A percentile compares a stretch with the other conserved stretches of the same genome.
Conservation (phyloP, 2,888 invertebrate genomes). For the Hydriomena furcata region DNA sequence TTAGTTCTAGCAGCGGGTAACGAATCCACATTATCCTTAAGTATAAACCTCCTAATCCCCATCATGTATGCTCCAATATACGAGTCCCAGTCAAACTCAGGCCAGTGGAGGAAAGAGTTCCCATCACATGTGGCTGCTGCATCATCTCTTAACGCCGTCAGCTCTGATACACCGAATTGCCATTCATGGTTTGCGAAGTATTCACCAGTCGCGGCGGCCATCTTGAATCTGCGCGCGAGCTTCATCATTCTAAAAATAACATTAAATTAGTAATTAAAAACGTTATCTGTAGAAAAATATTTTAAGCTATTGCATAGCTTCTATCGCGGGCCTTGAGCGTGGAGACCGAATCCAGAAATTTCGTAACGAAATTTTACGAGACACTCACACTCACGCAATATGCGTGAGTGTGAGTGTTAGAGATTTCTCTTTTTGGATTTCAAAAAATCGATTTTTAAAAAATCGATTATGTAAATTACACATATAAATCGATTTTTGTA, state of each 20-base stretch:
- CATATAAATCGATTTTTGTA: no score
- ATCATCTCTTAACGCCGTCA: conserved; percentile 82
- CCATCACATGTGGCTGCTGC: conserved; percentile 79
- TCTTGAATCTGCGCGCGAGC: conserved; percentile 90
- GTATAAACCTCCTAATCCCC: conserved; percentile 92
- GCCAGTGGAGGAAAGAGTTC: conserved; percentile 85
- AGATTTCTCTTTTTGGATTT: no score
- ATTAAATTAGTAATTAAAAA: no score
- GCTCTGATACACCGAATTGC: conserved; percentile 88
- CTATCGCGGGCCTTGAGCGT: no score
- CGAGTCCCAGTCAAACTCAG: conserved; percentile 88
- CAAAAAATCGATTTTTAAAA: no score
- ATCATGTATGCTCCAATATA: conserved; percentile 92
- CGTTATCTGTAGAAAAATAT: no score
- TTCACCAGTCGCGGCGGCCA: conserved; percentile 90
- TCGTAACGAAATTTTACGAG: no score
- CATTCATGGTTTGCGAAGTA: conserved; percentile 95
- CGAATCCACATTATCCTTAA: conserved; percentile 89
- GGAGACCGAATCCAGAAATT: no score
- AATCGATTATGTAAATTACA: no score
- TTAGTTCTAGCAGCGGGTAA: conserved; percentile 86
- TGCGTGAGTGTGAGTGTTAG: no score
- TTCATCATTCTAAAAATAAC: conserved; percentile 90
- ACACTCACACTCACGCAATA: no score
- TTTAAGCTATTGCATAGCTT: no score